Evolutionary conservation across 2,113 vertebrate genomes (phyloP).

Genomic region (Pteropus alecto): DNA sequence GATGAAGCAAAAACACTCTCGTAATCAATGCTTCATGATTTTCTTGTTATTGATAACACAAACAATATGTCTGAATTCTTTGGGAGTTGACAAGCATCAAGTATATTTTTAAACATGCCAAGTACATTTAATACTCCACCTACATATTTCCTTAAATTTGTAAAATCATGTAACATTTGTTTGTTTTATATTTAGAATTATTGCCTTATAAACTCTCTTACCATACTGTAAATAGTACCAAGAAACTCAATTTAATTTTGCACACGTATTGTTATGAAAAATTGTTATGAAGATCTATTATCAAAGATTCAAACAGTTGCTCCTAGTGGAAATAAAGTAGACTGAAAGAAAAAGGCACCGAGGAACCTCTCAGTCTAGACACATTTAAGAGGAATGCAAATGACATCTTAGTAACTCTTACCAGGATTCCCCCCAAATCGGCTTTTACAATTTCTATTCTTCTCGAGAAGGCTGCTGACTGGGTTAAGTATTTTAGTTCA

Average conservation of each 20-base stretch:
- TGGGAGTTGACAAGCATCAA: background rate
- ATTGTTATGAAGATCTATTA: background rate
- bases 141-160: conserved; percentile 35
- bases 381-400: background rate
- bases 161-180: conserved; percentile 25
- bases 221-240: background rate
- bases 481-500: conserved; percentile 7
- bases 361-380: background rate
- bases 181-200: conserved; percentile 43
- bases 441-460: background rate
- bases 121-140: background rate
- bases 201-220: conserved; percentile 31
- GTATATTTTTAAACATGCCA: conserved; percentile 59
- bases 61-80: conserved; percentile 26
- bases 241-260: background rate
- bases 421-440: background rate
- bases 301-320: background rate
- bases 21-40: background rate
- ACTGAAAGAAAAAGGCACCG: background rate
- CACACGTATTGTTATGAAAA: background rate
- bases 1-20: background rate
- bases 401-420: background rate
- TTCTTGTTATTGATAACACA: conserved; percentile 20
- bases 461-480: background rate
- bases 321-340: background rate